Evolutionary conservation across 2,113 vertebrate genomes (phyloP).

Genomic region (Peucedramus taeniatus): DNA sequence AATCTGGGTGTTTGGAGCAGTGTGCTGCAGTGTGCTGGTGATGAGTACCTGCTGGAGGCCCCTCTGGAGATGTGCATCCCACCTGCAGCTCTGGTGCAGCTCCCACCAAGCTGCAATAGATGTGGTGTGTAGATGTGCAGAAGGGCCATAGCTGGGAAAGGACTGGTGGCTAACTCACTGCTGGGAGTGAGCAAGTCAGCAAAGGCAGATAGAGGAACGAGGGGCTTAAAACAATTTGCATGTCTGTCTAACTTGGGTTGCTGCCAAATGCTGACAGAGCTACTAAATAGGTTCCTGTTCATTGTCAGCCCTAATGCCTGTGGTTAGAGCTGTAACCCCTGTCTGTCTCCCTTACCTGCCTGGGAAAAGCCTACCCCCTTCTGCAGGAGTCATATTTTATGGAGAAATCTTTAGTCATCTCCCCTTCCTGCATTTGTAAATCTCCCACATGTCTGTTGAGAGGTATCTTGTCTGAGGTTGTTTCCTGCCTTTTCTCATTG

Average conservation of each 20-base stretch:
- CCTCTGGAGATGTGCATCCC: neutral
- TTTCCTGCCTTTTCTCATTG: neutral
- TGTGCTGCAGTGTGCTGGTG: rapidly evolving
- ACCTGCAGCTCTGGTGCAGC: neutral
- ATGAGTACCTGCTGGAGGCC: rapidly evolving
- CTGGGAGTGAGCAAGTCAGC: neutral
- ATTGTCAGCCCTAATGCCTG: neutral
- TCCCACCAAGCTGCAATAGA: rapidly evolving
- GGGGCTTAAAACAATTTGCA: neutral
- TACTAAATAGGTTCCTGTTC: constrained; percentile 1
- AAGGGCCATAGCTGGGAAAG: neutral
- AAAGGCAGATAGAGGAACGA: neutral
- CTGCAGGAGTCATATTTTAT: neutral
- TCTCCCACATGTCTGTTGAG: neutral
- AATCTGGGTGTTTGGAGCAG: neutral
- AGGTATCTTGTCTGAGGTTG: neutral
- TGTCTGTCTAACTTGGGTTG: neutral
- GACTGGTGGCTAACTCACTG: rapidly evolving
- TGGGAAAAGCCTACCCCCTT: neutral
- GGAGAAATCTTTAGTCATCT: neutral
- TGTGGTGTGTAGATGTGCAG: rapidly evolving
- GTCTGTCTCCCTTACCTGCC: neutral
- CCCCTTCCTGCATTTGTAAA: neutral
- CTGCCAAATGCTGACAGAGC: neutral
- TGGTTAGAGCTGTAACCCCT: neutral